These are phyloP conservation scores for Drosophila tristis DNA, from an alignment of 1,140 invertebrate genomes.

Conservation along the genomic window DNA sequence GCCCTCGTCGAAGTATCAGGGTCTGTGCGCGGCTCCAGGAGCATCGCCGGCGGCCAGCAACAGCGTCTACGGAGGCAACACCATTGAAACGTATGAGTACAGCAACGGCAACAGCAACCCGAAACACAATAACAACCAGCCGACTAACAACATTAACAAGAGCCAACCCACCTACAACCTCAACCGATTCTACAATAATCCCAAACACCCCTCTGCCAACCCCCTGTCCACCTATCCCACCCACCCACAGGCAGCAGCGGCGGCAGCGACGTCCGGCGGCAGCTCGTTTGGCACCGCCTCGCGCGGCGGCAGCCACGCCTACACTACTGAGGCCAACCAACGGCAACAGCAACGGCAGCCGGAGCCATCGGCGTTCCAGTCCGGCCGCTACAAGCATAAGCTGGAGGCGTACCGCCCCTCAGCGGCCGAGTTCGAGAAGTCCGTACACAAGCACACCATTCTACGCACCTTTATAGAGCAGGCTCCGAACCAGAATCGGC, in stretches of 20 bases:
- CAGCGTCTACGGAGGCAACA: constrained; percentile 66
- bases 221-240: constrained; percentile 41
- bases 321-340: constrained; percentile 59
- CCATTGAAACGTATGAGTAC: constrained; percentile 83
- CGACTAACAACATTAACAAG: constrained; percentile 78
- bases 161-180: constrained; percentile 47
- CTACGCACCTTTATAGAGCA: constrained; percentile 78
- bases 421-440: constrained; percentile 74
- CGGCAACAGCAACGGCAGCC: background rate
- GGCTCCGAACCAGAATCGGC: constrained; percentile 17
- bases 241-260: constrained; percentile 72
- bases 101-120: constrained; percentile 60
- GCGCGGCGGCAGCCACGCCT: constrained; percentile 65
- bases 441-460: constrained; percentile 79
- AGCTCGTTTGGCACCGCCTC: constrained; percentile 60
- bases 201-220: constrained; percentile 40
- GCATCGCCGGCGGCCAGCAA: constrained; percentile 40
- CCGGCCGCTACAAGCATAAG: constrained; percentile 70
- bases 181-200: constrained; percentile 57
- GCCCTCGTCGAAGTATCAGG: constrained; percentile 89
- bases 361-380: constrained; percentile 46
- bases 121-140: constrained; percentile 59
- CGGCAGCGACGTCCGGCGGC: constrained; percentile 54
- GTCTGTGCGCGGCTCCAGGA: constrained; percentile 86
- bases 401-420: constrained; percentile 74